phyloP scores from a whole-genome alignment of 1,140 invertebrate genomes.

The Drosophila erecta region DNA sequence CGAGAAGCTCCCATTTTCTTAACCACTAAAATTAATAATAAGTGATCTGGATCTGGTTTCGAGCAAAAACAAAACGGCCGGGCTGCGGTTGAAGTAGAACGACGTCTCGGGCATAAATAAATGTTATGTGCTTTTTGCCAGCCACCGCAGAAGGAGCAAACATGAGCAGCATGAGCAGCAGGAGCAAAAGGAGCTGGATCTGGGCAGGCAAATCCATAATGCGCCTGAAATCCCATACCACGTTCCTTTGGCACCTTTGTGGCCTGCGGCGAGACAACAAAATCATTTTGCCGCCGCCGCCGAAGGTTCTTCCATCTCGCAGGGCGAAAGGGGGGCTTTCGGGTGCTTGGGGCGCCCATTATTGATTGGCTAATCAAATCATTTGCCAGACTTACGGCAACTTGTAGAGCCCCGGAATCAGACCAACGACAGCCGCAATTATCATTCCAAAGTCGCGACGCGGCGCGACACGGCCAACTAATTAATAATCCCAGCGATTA shows the following conservation, averaged over 20 bases:
- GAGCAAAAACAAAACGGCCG: conserved; percentile 46
- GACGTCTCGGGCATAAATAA: conserved; percentile 75
- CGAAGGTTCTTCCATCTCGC: conserved; percentile 45
- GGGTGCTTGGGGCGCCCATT: conserved; percentile 54
- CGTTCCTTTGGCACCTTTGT: conserved; percentile 78
- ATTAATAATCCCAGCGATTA: conserved; percentile 82
- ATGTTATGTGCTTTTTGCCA: conserved; percentile 82
- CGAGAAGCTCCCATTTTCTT: conserved; percentile 73
- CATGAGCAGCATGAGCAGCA: conserved; percentile 24
- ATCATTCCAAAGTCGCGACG: conserved; percentile 74
- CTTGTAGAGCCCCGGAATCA: conserved; percentile 34
- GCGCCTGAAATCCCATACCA: conserved; percentile 44
- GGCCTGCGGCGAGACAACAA: conserved; percentile 83
- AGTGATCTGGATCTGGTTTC: conserved; percentile 84
- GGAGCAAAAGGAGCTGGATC: conserved; percentile 24
- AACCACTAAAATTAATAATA: conserved; percentile 85
- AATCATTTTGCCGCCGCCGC: conserved; percentile 80
- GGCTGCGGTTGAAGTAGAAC: conserved; percentile 29
- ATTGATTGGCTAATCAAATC: conserved; percentile 83
- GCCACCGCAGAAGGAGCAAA: conserved; percentile 69
- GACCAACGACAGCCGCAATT: conserved; percentile 76
- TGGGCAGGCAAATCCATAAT: conserved; percentile 72
- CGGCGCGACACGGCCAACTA: conserved; percentile 60
- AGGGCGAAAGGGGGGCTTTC: background rate
- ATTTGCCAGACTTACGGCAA: conserved; percentile 57